Conservation (phyloP, 2,888 invertebrate genomes). For the Deilephila elpenor region DNA sequence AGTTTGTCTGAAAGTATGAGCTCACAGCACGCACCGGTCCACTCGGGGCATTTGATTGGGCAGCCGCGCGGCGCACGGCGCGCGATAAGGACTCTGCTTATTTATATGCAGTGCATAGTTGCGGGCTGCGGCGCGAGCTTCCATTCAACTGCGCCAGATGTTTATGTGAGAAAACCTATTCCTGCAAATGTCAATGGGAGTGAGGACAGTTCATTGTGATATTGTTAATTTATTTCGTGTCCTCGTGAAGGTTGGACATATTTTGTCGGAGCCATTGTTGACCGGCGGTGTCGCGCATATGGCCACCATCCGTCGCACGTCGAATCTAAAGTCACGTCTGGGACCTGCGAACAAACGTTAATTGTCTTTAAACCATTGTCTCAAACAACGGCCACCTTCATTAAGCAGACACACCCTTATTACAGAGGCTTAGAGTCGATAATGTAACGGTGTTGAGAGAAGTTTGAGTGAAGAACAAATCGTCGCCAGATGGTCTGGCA, state of each 20-base stretch:
- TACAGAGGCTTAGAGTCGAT: background rate
- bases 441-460: background rate
- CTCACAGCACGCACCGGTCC: background rate
- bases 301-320: constrained; percentile 53
- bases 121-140: background rate
- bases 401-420: constrained; percentile 24
- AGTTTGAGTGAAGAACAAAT: constrained; percentile 25
- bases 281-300: constrained; percentile 45
- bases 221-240: constrained; percentile 21
- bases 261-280: constrained; percentile 34
- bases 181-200: constrained; percentile 1
- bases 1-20: too few relatives aligned
- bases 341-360: constrained; percentile 61
- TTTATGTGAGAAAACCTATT: constrained; percentile 11
- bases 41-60: background rate
- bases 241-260: constrained; percentile 8
- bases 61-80: background rate
- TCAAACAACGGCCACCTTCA: constrained; percentile 1
- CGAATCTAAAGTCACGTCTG: constrained; percentile 43
- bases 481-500: constrained; percentile 62
- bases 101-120: background rate
- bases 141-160: constrained; percentile 8
- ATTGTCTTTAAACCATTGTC: constrained; percentile 50
- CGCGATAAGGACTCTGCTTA: background rate
- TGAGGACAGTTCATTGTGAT: background rate